Evolutionary conservation across 35 echinoderm and acorn worm species (phyloP), one percentile per base, ranked within the genome.

Genomic region (Ophioderma brevispina): DNA sequence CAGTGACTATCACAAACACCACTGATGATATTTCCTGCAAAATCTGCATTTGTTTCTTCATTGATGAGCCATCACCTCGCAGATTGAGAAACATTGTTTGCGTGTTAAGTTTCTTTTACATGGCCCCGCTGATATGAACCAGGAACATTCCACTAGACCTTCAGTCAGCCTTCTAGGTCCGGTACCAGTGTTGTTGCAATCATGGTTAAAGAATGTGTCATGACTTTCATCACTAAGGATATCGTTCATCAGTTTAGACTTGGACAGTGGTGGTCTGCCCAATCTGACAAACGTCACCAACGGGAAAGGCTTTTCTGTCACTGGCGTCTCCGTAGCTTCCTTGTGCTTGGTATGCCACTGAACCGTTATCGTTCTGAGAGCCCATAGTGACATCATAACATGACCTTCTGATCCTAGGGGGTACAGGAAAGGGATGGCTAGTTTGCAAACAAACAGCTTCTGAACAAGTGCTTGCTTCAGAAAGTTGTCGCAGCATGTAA

Each of bases 101-200:
- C 38, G 28, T 52, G 81, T 35, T 43, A 83, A 39, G 23, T 43
- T 35, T 8, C 43, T 39, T 83, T 83, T 83, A 1, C 41, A 35
- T 43, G 6, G 38, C 1, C 81, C 81, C 43, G 81, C 14, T 52
- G 81, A 1, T 1, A 83, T 43, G 81, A 83, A 83, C n/a, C n/a
- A n/a, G n/a, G n/a, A n/a, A n/a, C n/a, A n/a, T n/a, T n/a, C n/a
- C n/a, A n/a, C n/a, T n/a, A 52, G 46, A 52, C 46, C 46, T 52
- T 52, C 81, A 41, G 38, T 83, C 81, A 83, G 36, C 43, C 39
- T 41, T 43, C 81, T 83, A 0, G 17, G 6, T 32, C 38, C 23
- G 1, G 81, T 83, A 43, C 81, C 81, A n/a, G n/a, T n/a, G 41
- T 83, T 83, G 38, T 83, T 83, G 38, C 81, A 83, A 52, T 83